A percentile compares a stretch with the other conserved stretches of the same genome.
Evolutionary conservation across 2,797 vertebrate genomes (phyloP).

Genomic region (Urocyon cinereoargenteus): DNA sequence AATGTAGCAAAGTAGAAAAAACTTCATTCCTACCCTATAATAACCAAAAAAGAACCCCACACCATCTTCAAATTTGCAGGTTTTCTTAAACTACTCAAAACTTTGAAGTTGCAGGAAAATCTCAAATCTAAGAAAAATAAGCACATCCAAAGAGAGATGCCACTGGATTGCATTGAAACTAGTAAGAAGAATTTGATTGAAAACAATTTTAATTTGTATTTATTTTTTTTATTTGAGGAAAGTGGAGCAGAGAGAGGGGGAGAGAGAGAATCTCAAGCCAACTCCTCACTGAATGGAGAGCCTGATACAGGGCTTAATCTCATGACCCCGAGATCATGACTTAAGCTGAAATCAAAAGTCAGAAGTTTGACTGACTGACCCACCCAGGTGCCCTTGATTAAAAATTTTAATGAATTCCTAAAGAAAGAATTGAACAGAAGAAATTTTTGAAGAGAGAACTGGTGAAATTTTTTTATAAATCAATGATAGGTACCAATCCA

Average conservation of each 20-base stretch:
- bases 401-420: neutral
- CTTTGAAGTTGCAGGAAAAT: neutral
- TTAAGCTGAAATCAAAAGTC: neutral
- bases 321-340: neutral
- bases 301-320: neutral
- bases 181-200: neutral
- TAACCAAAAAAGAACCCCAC: neutral
- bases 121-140: neutral
- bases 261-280: neutral
- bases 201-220: neutral
- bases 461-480: neutral
- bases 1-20: neutral
- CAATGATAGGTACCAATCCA: neutral
- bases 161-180: neutral
- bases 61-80: neutral
- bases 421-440: neutral
- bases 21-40: neutral
- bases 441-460: conserved; percentile 4
- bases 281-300: neutral
- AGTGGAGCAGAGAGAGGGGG: neutral
- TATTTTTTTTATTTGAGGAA: neutral
- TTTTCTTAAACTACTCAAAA: neutral
- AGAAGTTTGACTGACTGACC: neutral
- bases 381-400: neutral
- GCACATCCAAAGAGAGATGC: neutral